These are phyloP conservation scores for Cyprinodon variegatus DNA, from an alignment of 2,113 vertebrate genomes.

Conservation along the genomic window DNA sequence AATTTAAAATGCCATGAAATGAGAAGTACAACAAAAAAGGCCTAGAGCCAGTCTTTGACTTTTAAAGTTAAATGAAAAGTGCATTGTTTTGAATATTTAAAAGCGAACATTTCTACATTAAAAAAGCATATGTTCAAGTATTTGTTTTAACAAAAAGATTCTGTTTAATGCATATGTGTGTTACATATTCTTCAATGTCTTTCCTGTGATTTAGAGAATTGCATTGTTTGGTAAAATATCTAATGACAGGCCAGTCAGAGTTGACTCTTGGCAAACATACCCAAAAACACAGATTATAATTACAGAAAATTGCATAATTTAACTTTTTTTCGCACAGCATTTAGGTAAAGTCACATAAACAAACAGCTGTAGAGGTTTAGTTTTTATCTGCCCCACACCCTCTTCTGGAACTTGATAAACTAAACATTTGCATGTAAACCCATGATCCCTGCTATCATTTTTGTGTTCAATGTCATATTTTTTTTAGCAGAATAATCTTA, in stretches of 20 bases:
- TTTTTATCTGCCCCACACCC: not conserved
- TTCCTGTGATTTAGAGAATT: not conserved
- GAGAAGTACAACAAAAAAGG: not conserved
- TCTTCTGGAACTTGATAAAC: constrained; percentile 1
- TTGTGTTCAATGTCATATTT: not conserved
- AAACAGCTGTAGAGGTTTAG: not conserved
- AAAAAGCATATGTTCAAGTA: not conserved
- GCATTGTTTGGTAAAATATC: not conserved
- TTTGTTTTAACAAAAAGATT: not conserved
- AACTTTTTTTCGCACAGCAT: not conserved
- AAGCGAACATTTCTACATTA: not conserved
- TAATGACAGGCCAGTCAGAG: not conserved
- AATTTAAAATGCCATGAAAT: constrained; percentile 1
- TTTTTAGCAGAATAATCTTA: not conserved
- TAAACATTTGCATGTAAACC: constrained; percentile 16
- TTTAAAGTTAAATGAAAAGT: not conserved
- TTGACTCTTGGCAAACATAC: not conserved
- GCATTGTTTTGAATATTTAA: not conserved
- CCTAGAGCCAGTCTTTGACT: not conserved
- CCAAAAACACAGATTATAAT: not conserved
- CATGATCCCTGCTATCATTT: not conserved
- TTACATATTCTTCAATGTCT: not conserved
- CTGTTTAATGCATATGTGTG: not conserved
- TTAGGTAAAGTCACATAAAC: not conserved
- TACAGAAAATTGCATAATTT: not conserved